Base-by-base conservation (phyloP, 23 tunicate species). In the Halocynthia aurantium region DNA sequence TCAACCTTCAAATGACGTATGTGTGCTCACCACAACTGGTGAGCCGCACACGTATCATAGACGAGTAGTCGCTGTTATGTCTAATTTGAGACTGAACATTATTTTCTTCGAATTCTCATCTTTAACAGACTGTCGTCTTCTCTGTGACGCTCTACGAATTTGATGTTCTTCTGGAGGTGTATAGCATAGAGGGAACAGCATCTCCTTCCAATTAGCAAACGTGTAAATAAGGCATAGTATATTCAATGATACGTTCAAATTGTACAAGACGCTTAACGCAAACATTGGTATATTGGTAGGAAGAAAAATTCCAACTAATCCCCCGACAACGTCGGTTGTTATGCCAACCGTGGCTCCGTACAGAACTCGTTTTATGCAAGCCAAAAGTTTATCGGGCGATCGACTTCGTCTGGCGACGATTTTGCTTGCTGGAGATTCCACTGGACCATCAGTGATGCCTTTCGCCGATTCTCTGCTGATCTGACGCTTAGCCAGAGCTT, bases 251-350 rank as follows among this genome's bases (percentile, higher is more conserved):
- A 86, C 74, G 71, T 86, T 83, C 18, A 81, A 44, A 22, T 86
- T 79, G 67, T 86, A 86, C 53, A 86, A 55, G 6, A 81, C 72
- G 54, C 92, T 86, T 22, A 80, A 54, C 10, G 76, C 85, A 57
- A 81, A 76, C 70, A 86, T 52, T 7, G 92, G 92, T 71, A 81
- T 75, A 51, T 69, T 75, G 21, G 76, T 63, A 18, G 85, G 85
- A 8, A 81, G 18, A 84, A 84, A 86, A 8, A 86, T 81, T 6
- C 77, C 75, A 18, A 86, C 81, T 13, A 86, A 40, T 8, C 76
- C 92, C 20, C 92, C 92, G 6, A 69, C 52, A 10, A 76, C 78
- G 81, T 86, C 92, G 49, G 92, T 86, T 49, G 85, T 81, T n/a
- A 86, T 81, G 8, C 82, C 85, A 8, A 86, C 82, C 13, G 92